A percentile compares a stretch with the other conserved stretches of the same genome.
These are phyloP conservation scores for Pollenia labialis DNA, from an alignment of 2,888 invertebrate genomes.

Conservation along the genomic window DNA sequence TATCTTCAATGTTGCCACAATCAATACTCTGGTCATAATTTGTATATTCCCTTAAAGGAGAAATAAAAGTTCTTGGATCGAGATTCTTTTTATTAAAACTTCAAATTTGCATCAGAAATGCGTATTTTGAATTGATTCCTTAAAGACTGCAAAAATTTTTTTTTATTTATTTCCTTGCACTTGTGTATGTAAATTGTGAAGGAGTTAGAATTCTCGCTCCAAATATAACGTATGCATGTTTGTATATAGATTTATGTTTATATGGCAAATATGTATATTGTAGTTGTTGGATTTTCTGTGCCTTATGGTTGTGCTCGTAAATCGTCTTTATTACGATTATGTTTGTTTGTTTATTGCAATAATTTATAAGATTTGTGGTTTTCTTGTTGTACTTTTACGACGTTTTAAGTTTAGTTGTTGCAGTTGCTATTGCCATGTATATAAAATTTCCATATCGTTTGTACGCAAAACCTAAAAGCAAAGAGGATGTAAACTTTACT, in stretches of 20 bases:
- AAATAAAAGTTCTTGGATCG: too few species aligned
- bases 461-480: constrained; percentile 20
- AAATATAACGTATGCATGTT: constrained; percentile 13
- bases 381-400: constrained; percentile 58
- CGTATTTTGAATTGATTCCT: not conserved
- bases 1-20: too few species aligned
- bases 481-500: constrained; percentile 50
- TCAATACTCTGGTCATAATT: too few species aligned
- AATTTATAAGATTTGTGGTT: constrained; percentile 77
- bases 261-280: constrained; percentile 2
- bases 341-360: constrained; percentile 75
- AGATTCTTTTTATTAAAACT: too few species aligned
- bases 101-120: too few species aligned
- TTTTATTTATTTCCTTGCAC: not conserved
- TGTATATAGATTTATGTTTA: constrained; percentile 26
- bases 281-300: constrained; percentile 50
- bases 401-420: constrained; percentile 22
- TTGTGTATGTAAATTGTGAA: constrained; percentile 27
- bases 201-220: constrained; percentile 26
- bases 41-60: too few species aligned
- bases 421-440: constrained; percentile 9
- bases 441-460: constrained; percentile 56
- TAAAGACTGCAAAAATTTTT: not conserved
- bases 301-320: constrained; percentile 75
- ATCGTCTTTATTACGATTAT: constrained; percentile 76